Conservation (phyloP, 2,888 invertebrate species). For the Drosophila mettleri region DNA sequence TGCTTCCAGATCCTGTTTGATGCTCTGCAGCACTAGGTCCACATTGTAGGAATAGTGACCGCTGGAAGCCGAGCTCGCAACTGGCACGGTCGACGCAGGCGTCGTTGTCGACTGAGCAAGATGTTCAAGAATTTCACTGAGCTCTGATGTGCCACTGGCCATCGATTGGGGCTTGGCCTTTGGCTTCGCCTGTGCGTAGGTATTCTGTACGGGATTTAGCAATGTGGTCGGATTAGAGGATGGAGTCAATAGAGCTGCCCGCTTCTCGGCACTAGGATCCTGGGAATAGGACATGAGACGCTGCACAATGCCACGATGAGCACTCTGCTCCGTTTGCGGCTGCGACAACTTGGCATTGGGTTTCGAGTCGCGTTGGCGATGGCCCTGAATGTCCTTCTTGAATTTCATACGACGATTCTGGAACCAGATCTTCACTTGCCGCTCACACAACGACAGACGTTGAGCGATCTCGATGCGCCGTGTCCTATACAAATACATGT, state of each 20-base stretch:
- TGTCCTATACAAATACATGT: conserved; percentile 96
- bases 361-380: conserved; percentile 61
- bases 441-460: conserved; percentile 94
- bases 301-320: conserved; percentile 76
- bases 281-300: conserved; percentile 80
- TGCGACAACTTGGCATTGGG: conserved; percentile 52
- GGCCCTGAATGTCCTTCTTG: conserved; percentile 85
- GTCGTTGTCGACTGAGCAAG: conserved; percentile 54
- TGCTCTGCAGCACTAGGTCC: conserved; percentile 66
- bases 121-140: conserved; percentile 66
- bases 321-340: conserved; percentile 68
- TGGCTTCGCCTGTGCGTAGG: conserved; percentile 22
- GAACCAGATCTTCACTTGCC: conserved; percentile 95
- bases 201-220: conserved; percentile 13
- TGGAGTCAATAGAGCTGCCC: conserved; percentile 2
- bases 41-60: conserved; percentile 70
- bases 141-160: conserved; percentile 40
- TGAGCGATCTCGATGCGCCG: conserved; percentile 98
- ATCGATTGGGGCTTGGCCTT: conserved; percentile 37
- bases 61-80: conserved; percentile 13
- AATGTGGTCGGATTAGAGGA: conserved; percentile 4
- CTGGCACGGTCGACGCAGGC: conserved; percentile 17
- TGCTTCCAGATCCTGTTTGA: conserved; percentile 70
- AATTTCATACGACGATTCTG: conserved; percentile 93
- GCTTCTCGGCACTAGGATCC: conserved; percentile 63